Percentiles rank a stretch among this genome's conserved stretches.
phyloP scores from a whole-genome alignment of 1,140 invertebrate species.

The Coelopa frigida region DNA sequence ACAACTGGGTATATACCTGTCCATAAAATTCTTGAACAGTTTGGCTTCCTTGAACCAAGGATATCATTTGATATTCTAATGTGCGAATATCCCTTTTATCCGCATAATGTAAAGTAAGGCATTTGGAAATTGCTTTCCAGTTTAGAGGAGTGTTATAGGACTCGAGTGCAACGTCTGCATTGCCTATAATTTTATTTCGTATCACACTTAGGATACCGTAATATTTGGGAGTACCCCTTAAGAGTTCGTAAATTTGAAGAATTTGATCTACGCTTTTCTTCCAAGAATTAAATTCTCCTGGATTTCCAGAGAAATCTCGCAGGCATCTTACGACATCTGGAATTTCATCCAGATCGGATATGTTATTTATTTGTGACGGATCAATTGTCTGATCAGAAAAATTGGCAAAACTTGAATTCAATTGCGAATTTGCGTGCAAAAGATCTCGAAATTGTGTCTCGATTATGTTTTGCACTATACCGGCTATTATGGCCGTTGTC shows the following conservation, averaged over 20 bases:
- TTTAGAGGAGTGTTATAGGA: slow-evolving; percentile 7
- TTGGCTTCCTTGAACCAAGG: slow-evolving; percentile 2
- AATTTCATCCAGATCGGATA: slow-evolving; percentile 1
- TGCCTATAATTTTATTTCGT: slow-evolving; percentile 1
- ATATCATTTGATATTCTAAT: background rate
- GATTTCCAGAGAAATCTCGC: slow-evolving; percentile 2
- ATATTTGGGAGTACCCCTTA: no score
- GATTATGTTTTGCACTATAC: no score
- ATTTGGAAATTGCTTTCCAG: slow-evolving; percentile 2
- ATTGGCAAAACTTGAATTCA: no score
- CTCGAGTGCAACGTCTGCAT: slow-evolving; percentile 1
- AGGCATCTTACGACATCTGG: background rate
- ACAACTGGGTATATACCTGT: background rate
- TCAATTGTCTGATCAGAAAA: slow-evolving; percentile 4
- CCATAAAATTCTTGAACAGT: slow-evolving; percentile 2
- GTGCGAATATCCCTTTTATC: slow-evolving; percentile 8
- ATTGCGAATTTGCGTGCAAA: no score
- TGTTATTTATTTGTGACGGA: background rate
- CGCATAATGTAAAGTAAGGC: slow-evolving; percentile 9
- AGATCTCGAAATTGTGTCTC: no score
- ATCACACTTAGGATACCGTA: slow-evolving; percentile 5
- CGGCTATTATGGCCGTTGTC: no score
- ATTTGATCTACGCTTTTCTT: no score
- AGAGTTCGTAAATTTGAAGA: no score
- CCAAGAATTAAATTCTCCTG: no score